Conservation (phyloP, 2,888 invertebrate species). For the Himalopsyche kuldschensis region DNA sequence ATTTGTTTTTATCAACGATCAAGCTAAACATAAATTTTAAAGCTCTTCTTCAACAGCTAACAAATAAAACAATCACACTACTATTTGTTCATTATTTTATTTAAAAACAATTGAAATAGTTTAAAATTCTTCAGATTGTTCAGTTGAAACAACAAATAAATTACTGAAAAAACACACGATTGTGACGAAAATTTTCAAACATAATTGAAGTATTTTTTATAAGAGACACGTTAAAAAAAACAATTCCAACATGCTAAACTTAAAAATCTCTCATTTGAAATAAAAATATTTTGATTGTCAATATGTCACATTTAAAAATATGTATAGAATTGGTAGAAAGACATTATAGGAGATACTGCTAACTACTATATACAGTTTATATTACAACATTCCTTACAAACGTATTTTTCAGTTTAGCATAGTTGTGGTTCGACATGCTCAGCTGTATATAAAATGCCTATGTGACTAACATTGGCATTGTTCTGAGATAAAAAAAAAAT, state of each 20-base stretch:
- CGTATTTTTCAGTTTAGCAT: not conserved
- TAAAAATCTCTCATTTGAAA: not conserved
- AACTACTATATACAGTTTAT: no score
- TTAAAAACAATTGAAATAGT: no score
- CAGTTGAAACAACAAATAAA: not conserved
- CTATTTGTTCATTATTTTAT: no score
- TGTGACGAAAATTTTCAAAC: not conserved
- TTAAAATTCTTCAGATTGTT: not conserved
- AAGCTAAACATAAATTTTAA: no score
- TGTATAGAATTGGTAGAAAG: no score
- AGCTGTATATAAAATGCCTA: conserved; percentile 26
- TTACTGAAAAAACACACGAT: not conserved
- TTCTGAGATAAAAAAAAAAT: not conserved
- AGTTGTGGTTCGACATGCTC: not conserved
- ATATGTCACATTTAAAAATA: no score
- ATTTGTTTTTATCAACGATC: not conserved
- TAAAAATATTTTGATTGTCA: no score
- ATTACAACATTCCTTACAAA: no score
- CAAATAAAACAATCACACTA: no score
- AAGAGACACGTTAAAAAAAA: not conserved
- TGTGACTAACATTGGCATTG: conserved; percentile 19
- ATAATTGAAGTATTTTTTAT: not conserved
- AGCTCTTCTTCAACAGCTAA: no score
- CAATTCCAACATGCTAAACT: not conserved
- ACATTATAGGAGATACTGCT: no score